Evolutionary conservation across 1,140 invertebrate species (phyloP), one percentile per base, ranked within the genome.

Genomic region (Apis dorsata): DNA sequence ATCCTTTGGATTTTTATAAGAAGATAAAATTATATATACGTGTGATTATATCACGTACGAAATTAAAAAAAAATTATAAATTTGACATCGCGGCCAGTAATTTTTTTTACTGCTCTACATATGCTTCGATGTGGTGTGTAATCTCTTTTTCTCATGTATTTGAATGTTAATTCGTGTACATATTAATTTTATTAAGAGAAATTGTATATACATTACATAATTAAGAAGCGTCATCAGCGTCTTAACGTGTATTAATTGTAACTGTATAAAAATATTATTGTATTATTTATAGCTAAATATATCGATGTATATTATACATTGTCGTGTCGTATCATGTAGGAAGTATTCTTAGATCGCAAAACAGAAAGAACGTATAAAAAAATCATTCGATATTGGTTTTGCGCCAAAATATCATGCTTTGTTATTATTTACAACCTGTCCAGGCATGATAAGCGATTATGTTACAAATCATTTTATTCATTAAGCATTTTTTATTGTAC

Each of bases 221-320:
- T 81, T 68, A 77, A 87, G 63, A 84, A 90, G 84, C 88, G 89
- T 91, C 90, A 91, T 88, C 79, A 84, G 85, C 89, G 91, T 90
- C 85, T 85, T 91, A 91, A 91, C 90, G 89, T 90, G 92, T 92
- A 91, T 92, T 91, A 91, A 93, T 91, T 92, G 90, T 93, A 92
- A 92, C 86, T 93, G 90, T 93, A 92, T 92, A 91, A 92, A 75
- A 93, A 93, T 85, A 89, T 91, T 93, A 92, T 91, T 92, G 90
- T 93, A 93, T 93, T 93, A 94, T 94, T 93, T 94, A 93, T 94
- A 93, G 88, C 86, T 89, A 92, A 92, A 91, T 90, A 93, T 92
- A 92, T 92, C 88, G 86, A 93, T 93, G 92, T 93, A 93, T 91
- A 92, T 93, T 92, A 85, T 87, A 88, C 87, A 79, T 74, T 90